Evolutionary conservation across 1,140 invertebrate species (phyloP), one percentile per base, ranked within the genome.

Genomic region (Papilio xuthus): DNA sequence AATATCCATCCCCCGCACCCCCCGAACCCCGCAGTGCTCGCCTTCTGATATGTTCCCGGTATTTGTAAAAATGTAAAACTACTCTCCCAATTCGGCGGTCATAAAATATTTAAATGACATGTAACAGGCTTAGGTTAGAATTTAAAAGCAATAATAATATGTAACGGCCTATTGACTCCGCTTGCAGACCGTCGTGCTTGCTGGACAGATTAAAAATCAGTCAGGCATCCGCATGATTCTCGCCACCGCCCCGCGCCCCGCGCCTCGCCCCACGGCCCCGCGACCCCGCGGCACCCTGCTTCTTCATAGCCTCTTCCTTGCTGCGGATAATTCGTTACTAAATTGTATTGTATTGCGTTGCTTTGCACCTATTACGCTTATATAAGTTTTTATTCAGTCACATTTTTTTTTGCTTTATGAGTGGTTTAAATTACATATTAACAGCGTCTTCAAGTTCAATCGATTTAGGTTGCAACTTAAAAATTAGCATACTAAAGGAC

Each of bases 31-130:
- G 28, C n/a, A 20, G 9, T 6, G 18, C 53, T 23, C 32, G n/a
- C 37, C n/a, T 23, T 42, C 32, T 41, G 10, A n/a, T 23, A 76
- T 53, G 9, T 1, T 8, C 47, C 32, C 2, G 15, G 50, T 12
- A 56, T 23, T 56, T 75, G 8, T 60, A 56, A 75, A 75, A 75
- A 60, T 75, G 73, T 60, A 56, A 75, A 18, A 12, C 42, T 37
- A 9, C 20, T 9, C n/a, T 20, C 53, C 0, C 12, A 75, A 12
- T 71, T 13, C 28, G 23, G 4, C 26, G 32, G 1, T 3, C 20
- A 26, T 63, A 63, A 63, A 10, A 26, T 56, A 20, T 10, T 32
- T 32, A 32, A 32, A 32, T 32, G 32, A 37, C 32, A 37, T 37
- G 32, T 37, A 37, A n/a, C n/a, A n/a, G n/a, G n/a, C 32, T 6